These are phyloP conservation scores for Botia kubotai DNA, from an alignment of 2,797 vertebrate species.

Conservation along the genomic window DNA sequence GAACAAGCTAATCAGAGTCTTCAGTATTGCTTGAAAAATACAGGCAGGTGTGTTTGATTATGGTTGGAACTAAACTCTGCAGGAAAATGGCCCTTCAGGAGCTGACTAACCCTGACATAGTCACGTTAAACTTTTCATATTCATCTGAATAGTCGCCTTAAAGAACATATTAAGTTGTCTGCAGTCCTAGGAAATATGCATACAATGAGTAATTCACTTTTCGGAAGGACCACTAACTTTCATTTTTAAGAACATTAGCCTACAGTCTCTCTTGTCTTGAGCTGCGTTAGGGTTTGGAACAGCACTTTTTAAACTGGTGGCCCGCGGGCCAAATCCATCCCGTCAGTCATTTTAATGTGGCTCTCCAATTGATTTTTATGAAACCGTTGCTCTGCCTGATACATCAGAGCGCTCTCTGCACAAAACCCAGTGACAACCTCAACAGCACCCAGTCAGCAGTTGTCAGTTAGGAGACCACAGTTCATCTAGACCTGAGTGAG, in stretches of 20 bases:
- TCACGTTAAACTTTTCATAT: no score
- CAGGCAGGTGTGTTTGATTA: no score
- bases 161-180: not conserved
- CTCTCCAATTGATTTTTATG: conserved; percentile 1
- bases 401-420: not conserved
- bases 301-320: not conserved
- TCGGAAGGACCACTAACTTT: not conserved
- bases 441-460: not conserved
- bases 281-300: not conserved
- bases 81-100: no score
- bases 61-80: no score
- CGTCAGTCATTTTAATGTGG: conserved; percentile 6
- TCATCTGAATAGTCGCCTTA: not conserved
- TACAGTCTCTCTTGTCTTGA: not conserved
- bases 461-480: not conserved
- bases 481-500: not conserved
- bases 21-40: no score
- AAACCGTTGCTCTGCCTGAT: not conserved
- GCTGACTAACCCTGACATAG: no score
- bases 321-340: not conserved
- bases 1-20: no score
- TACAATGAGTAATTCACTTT: not conserved
- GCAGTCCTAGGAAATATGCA: not conserved
- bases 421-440: not conserved
- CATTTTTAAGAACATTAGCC: not conserved